Evolutionary conservation across 2,888 invertebrate species (phyloP).

Genomic region (Parthenolecanium corni): DNA sequence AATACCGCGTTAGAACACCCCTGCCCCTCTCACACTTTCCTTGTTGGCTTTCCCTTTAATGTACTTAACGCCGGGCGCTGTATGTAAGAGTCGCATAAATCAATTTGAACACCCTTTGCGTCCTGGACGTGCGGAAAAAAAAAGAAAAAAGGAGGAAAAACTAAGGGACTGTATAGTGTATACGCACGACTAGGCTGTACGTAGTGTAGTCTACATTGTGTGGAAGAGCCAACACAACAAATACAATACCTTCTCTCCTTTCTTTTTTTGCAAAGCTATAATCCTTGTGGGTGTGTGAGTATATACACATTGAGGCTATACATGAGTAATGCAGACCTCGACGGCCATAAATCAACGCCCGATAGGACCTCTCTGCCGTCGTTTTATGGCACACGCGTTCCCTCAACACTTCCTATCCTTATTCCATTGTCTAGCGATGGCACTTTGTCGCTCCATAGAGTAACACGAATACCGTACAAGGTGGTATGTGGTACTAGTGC

Average conservation of each 20-base stretch:
- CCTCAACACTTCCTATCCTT: constrained; percentile 1
- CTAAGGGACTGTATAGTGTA: too few species aligned
- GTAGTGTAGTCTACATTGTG: too few species aligned
- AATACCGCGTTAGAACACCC: constrained; percentile 11
- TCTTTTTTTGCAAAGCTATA: too few species aligned
- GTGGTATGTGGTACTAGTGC: constrained; percentile 14
- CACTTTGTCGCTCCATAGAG: constrained; percentile 6
- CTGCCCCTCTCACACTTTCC: neutral
- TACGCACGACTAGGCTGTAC: too few species aligned
- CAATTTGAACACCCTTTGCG: constrained; percentile 13
- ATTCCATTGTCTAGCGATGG: constrained; percentile 14
- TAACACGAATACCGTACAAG: constrained; percentile 23
- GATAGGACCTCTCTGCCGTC: neutral
- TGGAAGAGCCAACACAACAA: too few species aligned
- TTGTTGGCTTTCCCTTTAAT: constrained; percentile 3
- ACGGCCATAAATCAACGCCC: constrained; percentile 24
- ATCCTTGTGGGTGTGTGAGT: too few species aligned
- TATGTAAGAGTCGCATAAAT: constrained; percentile 25
- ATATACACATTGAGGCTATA: too few species aligned
- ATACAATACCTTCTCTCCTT: too few species aligned
- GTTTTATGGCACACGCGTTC: constrained; percentile 23
- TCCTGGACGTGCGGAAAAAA: neutral
- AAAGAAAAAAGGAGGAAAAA: too few species aligned
- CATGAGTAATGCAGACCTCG: constrained; percentile 22
- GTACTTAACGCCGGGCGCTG: constrained; percentile 10